Conservation (phyloP, 2,113 vertebrate genomes). For the Patagioenas fasciata region DNA sequence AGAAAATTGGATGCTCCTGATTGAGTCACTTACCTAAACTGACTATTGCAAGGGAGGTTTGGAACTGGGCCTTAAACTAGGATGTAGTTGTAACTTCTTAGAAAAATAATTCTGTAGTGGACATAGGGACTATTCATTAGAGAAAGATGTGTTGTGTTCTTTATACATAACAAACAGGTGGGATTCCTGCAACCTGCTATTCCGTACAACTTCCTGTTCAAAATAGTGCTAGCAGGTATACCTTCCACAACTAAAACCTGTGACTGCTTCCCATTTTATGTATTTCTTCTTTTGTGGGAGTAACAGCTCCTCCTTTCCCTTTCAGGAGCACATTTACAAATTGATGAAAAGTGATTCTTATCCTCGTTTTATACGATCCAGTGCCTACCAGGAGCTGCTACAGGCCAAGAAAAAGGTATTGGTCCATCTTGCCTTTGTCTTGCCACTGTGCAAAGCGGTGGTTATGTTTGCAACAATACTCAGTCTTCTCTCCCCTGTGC, state of each 20-base stretch:
- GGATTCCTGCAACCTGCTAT: neutral
- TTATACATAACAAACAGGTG: neutral
- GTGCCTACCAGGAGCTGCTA: conserved; percentile 98
- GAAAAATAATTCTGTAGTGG: neutral
- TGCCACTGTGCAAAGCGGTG: conserved; percentile 62
- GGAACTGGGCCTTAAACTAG: neutral
- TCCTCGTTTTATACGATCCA: conserved; percentile 98
- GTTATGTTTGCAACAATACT: conserved; percentile 63
- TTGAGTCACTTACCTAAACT: neutral
- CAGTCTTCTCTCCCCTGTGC: conserved; percentile 61
- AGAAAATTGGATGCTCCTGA: neutral
- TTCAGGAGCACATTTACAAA: conserved; percentile 98
- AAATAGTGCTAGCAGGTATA: neutral
- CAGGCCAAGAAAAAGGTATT: conserved; percentile 98
- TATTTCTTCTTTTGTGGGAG: neutral
- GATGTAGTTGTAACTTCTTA: neutral
- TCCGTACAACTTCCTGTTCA: neutral
- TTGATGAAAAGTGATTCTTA: conserved; percentile 99
- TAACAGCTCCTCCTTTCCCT: conserved; percentile 28
- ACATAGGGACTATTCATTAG: neutral
- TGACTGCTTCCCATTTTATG: neutral
- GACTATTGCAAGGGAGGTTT: neutral
- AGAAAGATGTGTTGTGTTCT: neutral
- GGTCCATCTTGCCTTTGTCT: conserved; percentile 70
- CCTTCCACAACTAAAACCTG: neutral